These are phyloP conservation scores for Platerodrilus igneus DNA, from an alignment of 2,888 invertebrate genomes.

Conservation along the genomic window DNA sequence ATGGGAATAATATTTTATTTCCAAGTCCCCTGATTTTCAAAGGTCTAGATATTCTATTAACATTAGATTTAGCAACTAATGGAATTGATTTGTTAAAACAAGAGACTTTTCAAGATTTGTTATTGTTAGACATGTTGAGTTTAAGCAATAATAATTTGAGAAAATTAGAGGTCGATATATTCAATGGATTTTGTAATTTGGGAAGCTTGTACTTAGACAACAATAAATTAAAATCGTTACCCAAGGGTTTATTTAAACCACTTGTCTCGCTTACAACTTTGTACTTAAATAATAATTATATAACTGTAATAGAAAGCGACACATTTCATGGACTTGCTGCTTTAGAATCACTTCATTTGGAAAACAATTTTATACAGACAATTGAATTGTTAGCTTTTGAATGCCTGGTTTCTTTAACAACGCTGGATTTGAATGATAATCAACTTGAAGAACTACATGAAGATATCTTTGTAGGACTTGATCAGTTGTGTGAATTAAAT, in stretches of 20 bases:
- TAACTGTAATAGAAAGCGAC: conserved; percentile 7
- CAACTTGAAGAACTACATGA: conserved; percentile 4
- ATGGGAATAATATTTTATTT: too few relatives aligned
- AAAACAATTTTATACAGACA: conserved; percentile 15
- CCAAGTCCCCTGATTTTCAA: too few relatives aligned
- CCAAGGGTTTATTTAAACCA: conserved; percentile 11
- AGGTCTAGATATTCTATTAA: too few relatives aligned
- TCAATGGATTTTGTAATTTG: conserved; percentile 7
- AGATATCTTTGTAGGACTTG: conserved; percentile 1
- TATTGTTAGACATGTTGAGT: too few relatives aligned
- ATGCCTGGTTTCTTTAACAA: conserved; percentile 7
- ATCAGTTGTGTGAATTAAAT: background rate
- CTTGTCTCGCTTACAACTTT: conserved; percentile 11
- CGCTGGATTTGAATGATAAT: conserved; percentile 14
- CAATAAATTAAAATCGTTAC: conserved; percentile 16
- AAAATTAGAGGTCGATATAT: background rate
- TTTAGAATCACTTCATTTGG: conserved; percentile 14
- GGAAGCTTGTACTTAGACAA: conserved; percentile 9
- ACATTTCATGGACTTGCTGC: conserved; percentile 15
- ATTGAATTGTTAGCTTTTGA: conserved; percentile 11
- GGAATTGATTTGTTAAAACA: too few relatives aligned
- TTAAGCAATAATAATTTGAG: conserved; percentile 2
- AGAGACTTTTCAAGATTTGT: too few relatives aligned
- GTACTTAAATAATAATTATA: conserved; percentile 13
- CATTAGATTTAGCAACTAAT: too few relatives aligned